Evolutionary conservation across 2,797 vertebrate genomes (phyloP).

Genomic region (Odontamblyopus lacepedii): DNA sequence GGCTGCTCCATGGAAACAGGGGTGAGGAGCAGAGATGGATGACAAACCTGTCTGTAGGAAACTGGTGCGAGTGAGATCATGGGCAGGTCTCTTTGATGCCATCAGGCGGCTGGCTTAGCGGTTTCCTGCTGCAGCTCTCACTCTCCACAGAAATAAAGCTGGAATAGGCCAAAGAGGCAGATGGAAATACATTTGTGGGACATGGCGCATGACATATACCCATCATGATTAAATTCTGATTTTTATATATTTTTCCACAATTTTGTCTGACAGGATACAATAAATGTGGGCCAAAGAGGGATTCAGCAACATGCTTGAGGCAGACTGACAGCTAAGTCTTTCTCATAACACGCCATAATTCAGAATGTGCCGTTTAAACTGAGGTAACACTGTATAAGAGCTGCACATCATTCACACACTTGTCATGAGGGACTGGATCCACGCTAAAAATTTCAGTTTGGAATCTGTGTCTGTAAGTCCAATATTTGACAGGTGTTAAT

Average conservation of each 20-base stretch:
- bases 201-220: constrained; percentile 23
- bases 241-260: constrained; percentile 9
- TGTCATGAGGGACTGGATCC: neutral
- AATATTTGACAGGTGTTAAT: no score
- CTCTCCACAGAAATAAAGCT: constrained; percentile 45
- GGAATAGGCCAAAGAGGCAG: constrained; percentile 41
- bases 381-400: neutral
- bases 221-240: constrained; percentile 9
- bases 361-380: neutral
- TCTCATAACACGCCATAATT: neutral
- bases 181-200: constrained; percentile 30
- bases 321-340: neutral
- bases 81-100: constrained; percentile 72
- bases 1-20: constrained; percentile 57
- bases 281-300: neutral
- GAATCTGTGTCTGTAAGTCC: no score
- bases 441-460: neutral
- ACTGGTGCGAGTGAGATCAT: constrained; percentile 79
- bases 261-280: constrained; percentile 3
- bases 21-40: constrained; percentile 59
- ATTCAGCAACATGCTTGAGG: neutral
- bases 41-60: constrained; percentile 73
- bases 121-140: constrained; percentile 54
- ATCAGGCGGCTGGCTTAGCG: constrained; percentile 68
- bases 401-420: neutral